These are phyloP conservation scores for Drosophila malerkotliana DNA, from an alignment of 1,140 invertebrate species.

Conservation along the genomic window DNA sequence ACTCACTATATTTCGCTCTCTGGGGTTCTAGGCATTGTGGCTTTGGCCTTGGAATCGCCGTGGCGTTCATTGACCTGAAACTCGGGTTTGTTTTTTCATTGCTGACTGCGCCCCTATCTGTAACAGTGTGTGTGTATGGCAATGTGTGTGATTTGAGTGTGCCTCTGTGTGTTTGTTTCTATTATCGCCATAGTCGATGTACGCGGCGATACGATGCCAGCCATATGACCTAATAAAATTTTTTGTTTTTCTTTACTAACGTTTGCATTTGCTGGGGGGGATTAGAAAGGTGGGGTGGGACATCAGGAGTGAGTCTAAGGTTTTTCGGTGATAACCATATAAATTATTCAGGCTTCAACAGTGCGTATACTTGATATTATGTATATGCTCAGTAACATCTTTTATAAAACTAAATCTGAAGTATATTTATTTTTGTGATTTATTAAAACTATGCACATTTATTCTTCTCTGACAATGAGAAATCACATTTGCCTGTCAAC, in stretches of 20 bases:
- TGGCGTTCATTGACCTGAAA: constrained; percentile 75
- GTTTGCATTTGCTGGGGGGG: constrained; percentile 20
- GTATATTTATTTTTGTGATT: too few relatives aligned
- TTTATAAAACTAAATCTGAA: too few relatives aligned
- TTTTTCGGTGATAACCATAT: background rate
- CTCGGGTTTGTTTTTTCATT: constrained; percentile 58
- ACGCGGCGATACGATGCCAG: constrained; percentile 67
- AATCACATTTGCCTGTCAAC: constrained; percentile 42
- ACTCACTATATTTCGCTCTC: constrained; percentile 3
- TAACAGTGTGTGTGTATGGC: constrained; percentile 6
- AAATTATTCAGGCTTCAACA: constrained; percentile 2
- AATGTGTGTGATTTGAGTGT: constrained; percentile 32
- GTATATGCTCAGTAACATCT: background rate
- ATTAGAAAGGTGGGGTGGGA: background rate
- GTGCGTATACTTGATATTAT: constrained; percentile 30
- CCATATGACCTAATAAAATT: constrained; percentile 76
- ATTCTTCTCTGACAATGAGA: constrained; percentile 14
- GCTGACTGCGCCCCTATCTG: constrained; percentile 58
- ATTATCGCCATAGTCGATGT: constrained; percentile 75
- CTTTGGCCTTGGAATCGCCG: constrained; percentile 78
- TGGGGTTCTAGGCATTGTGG: constrained; percentile 63
- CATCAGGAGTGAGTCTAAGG: background rate
- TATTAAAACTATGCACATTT: background rate
- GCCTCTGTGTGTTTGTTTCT: constrained; percentile 65
- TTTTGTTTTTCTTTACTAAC: constrained; percentile 47